These are phyloP conservation scores for Chionodraco myersi DNA, from an alignment of 2,113 vertebrate species.

Conservation along the genomic window DNA sequence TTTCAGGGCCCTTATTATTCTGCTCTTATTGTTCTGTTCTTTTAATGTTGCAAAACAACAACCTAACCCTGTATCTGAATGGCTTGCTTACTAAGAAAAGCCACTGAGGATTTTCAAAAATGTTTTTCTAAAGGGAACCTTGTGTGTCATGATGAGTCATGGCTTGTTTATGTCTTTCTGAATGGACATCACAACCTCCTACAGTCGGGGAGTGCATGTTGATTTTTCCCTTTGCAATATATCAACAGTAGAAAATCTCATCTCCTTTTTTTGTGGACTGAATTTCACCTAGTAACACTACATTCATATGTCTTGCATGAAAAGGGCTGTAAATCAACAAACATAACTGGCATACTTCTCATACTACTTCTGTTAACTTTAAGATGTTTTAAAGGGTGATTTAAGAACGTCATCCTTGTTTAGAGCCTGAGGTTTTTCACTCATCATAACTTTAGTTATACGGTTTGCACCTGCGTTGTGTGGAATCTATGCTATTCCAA, in stretches of 20 bases:
- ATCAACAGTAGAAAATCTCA: constrained; percentile 1
- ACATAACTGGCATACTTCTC: neutral
- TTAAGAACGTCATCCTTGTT: neutral
- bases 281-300: neutral
- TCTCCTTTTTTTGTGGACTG: neutral
- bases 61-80: constrained; percentile 27
- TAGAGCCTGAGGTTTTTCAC: neutral
- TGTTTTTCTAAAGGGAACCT: constrained; percentile 44
- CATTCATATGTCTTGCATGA: neutral
- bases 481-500: constrained; percentile 54
- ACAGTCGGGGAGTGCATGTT: constrained; percentile 3
- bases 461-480: constrained; percentile 52
- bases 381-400: neutral
- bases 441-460: neutral
- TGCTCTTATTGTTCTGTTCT: constrained; percentile 1
- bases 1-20: constrained; percentile 22
- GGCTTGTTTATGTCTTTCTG: constrained; percentile 35
- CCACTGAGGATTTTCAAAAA: constrained; percentile 34
- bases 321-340: neutral
- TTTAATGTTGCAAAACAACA: constrained; percentile 35
- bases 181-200: constrained; percentile 41
- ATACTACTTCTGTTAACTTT: neutral
- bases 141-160: constrained; percentile 50
- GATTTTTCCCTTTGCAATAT: constrained; percentile 20
- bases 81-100: constrained; percentile 37